Percentiles rank a stretch among this genome's conserved stretches.
These are phyloP conservation scores for Aplocera efformata DNA, from an alignment of 2,888 invertebrate species.

Conservation along the genomic window DNA sequence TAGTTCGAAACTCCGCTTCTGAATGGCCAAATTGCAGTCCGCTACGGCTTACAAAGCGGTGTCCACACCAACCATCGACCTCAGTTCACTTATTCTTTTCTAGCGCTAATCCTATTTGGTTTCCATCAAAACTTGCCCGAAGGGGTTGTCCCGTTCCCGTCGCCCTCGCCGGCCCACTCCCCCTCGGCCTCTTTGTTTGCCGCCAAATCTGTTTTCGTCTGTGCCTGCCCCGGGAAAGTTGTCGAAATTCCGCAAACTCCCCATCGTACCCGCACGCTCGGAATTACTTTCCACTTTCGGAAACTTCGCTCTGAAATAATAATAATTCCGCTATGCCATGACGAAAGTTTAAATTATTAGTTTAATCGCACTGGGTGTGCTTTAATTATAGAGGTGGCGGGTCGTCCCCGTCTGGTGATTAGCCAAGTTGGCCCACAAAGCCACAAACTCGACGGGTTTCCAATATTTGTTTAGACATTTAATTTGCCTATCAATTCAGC, in stretches of 20 bases:
- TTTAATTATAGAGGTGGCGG: slow-evolving; percentile 58
- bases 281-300: slow-evolving; percentile 75
- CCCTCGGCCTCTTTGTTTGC: slow-evolving; percentile 60
- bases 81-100: slow-evolving; percentile 69
- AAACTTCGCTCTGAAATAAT: slow-evolving; percentile 71
- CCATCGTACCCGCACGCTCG: slow-evolving; percentile 36
- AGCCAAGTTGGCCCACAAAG: slow-evolving; percentile 42
- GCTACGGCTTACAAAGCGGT: slow-evolving; percentile 42
- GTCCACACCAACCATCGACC: slow-evolving; percentile 47
- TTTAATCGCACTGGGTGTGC: slow-evolving; percentile 68
- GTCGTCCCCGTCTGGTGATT: slow-evolving; percentile 44
- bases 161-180: background rate
- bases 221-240: slow-evolving; percentile 57
- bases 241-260: slow-evolving; percentile 60
- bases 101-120: slow-evolving; percentile 74
- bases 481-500: slow-evolving; percentile 51
- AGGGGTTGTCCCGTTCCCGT: slow-evolving; percentile 46
- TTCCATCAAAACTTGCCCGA: slow-evolving; percentile 75
- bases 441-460: slow-evolving; percentile 40
- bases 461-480: slow-evolving; percentile 53
- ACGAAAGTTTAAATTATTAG: slow-evolving; percentile 78
- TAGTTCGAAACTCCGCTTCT: slow-evolving; percentile 31
- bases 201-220: slow-evolving; percentile 75
- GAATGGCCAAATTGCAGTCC: slow-evolving; percentile 19
- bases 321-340: slow-evolving; percentile 73